A percentile compares a stretch with the other conserved stretches of the same genome.
Evolutionary conservation across 2,888 invertebrate species (phyloP).

Genomic region (Homarus gammarus): DNA sequence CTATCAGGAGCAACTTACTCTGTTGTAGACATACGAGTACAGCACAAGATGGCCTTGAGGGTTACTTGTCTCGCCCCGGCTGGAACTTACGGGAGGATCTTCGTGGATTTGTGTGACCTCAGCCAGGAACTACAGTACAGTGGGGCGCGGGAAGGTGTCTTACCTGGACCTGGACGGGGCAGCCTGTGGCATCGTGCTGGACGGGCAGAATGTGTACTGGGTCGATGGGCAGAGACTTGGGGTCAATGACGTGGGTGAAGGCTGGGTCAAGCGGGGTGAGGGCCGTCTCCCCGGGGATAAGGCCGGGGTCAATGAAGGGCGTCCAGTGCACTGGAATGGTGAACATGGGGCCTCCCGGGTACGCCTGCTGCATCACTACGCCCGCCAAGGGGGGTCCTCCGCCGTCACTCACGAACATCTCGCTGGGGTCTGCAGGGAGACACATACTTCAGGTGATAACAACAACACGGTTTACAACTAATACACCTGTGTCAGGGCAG

Average conservation of each 20-base stretch:
- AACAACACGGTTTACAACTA: not conserved
- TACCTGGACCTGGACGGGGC: slow-evolving; percentile 75
- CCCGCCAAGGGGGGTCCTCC: slow-evolving; percentile 75
- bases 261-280: slow-evolving; percentile 74
- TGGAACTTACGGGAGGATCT: too few species aligned
- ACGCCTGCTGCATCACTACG: slow-evolving; percentile 76
- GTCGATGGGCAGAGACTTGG: slow-evolving; percentile 70
- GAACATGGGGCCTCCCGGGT: slow-evolving; percentile 76
- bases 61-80: too few species aligned
- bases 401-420: slow-evolving; percentile 63
- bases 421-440: slow-evolving; percentile 59
- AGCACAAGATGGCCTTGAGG: too few species aligned
- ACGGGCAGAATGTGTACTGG: slow-evolving; percentile 74
- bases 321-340: slow-evolving; percentile 76
- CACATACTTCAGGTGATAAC: too few species aligned
- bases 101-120: too few species aligned
- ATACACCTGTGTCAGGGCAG: not conserved
- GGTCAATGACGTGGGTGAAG: slow-evolving; percentile 75
- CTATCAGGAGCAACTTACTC: too few species aligned
- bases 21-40: too few species aligned
- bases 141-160: too few species aligned
- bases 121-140: too few species aligned
- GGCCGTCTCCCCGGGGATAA: slow-evolving; percentile 75
- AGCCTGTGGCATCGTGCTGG: slow-evolving; percentile 74
- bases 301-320: slow-evolving; percentile 72